A percentile compares a stretch with the other conserved stretches of the same genome.
These are phyloP conservation scores for Zonitis immaculata DNA, from an alignment of 2,888 invertebrate species.

Conservation along the genomic window DNA sequence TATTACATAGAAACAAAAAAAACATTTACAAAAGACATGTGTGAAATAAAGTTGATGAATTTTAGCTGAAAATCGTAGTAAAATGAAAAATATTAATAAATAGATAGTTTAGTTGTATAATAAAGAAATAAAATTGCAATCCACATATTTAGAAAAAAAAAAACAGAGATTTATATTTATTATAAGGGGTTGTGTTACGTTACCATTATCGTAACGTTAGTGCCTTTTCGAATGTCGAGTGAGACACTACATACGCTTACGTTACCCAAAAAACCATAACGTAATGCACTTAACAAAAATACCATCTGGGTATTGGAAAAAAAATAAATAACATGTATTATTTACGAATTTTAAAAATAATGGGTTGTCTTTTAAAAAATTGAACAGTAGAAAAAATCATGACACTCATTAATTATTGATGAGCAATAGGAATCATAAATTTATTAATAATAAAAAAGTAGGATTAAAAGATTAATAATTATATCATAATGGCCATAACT, in stretches of 20 bases:
- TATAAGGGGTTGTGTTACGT: conserved; percentile 49
- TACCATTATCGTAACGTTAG: conserved; percentile 46
- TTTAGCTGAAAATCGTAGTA: conserved; percentile 24
- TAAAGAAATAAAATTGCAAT: conserved; percentile 32
- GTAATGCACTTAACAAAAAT: conserved; percentile 15
- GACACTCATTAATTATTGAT: conserved; percentile 24
- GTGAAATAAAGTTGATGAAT: conserved; percentile 24
- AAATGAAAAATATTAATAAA: conserved; percentile 24
- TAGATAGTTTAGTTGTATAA: conserved; percentile 40
- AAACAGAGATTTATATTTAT: conserved; percentile 48
- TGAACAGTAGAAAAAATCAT: conserved; percentile 11
- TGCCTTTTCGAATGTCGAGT: conserved; percentile 51
- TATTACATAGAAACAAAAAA: conserved; percentile 3
- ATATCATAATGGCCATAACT: conserved; percentile 47
- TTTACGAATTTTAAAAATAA: conserved; percentile 22
- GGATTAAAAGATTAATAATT: conserved; percentile 23
- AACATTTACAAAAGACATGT: conserved; percentile 21
- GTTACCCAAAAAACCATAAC: conserved; percentile 13
- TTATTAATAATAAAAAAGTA: too few relatives aligned
- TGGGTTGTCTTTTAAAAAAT: conserved; percentile 13
- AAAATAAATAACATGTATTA: conserved; percentile 13
- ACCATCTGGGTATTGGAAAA: too few relatives aligned
- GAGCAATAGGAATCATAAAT: conserved; percentile 49
- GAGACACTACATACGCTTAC: conserved; percentile 42
- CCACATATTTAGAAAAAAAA: conserved; percentile 46